A percentile compares a stretch with the other conserved stretches of the same genome.
Conservation (phyloP, 1,140 invertebrate genomes). For the Sycophaga agraensis region DNA sequence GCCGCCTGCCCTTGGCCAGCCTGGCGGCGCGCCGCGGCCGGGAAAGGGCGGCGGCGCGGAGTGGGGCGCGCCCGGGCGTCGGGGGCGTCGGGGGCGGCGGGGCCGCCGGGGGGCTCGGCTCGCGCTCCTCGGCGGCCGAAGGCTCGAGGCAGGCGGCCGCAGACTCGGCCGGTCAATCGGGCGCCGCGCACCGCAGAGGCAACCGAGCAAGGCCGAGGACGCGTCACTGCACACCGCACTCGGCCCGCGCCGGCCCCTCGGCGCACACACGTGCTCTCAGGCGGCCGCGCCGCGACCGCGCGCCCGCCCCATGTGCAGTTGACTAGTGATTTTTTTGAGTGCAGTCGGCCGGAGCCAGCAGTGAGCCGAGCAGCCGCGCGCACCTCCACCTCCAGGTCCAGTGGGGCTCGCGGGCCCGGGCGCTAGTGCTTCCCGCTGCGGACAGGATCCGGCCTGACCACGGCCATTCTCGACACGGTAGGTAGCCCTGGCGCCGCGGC, state of each 20-base stretch:
- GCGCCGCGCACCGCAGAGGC: constrained; percentile 55
- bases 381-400: background rate
- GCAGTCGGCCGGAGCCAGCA: too few relatives aligned
- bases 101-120: constrained; percentile 26
- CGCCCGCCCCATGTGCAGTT: too few relatives aligned
- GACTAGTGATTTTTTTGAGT: too few relatives aligned
- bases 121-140: too few relatives aligned
- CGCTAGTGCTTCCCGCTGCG: constrained; percentile 53
- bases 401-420: too few relatives aligned
- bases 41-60: constrained; percentile 5
- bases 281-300: too few relatives aligned
- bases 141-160: too few relatives aligned
- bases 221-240: constrained; percentile 22
- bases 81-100: constrained; percentile 6
- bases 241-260: too few relatives aligned
- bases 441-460: constrained; percentile 58
- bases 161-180: constrained; percentile 59
- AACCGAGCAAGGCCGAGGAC: constrained; percentile 38
- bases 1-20: background rate
- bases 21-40: background rate
- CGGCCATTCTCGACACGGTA: constrained; percentile 60
- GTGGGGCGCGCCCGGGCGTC: background rate
- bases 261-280: too few relatives aligned
- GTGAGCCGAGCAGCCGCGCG: background rate
- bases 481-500: constrained; percentile 32